Conservation (phyloP, 2,888 invertebrate species). For the Drosophila demipolita region DNA sequence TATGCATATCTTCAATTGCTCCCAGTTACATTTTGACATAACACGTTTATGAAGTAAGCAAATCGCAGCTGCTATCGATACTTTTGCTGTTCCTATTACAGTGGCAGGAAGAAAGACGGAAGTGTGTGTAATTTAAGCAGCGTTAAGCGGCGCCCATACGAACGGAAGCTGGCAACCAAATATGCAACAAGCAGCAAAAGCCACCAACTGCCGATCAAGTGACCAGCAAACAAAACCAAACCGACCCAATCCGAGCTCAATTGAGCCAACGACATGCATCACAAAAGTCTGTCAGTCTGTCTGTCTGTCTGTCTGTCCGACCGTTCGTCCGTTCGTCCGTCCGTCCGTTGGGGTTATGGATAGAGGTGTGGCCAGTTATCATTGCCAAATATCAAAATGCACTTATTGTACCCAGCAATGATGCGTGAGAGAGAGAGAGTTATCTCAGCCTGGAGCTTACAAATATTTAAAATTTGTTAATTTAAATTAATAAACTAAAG, state of each 20-base stretch:
- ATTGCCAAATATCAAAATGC: slow-evolving; percentile 67
- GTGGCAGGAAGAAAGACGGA: slow-evolving; percentile 68
- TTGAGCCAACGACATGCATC: slow-evolving; percentile 41
- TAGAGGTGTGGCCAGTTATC: slow-evolving; percentile 13
- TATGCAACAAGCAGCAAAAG: slow-evolving; percentile 62
- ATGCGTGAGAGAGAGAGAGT: neutral
- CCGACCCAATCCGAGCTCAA: slow-evolving; percentile 8
- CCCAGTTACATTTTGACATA: slow-evolving; percentile 52
- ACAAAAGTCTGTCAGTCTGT: slow-evolving; percentile 42
- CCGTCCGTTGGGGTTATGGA: neutral
- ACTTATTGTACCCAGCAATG: slow-evolving; percentile 51
- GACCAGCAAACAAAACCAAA: slow-evolving; percentile 38
- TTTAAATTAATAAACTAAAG: neutral
- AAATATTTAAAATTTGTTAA: neutral
- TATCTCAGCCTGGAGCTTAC: neutral
- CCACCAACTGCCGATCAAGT: slow-evolving; percentile 55
- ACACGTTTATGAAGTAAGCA: slow-evolving; percentile 59
- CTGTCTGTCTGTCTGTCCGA: slow-evolving; percentile 33
- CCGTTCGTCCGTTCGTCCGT: too few relatives aligned
- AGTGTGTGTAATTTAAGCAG: slow-evolving; percentile 75
- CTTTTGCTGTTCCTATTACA: slow-evolving; percentile 14
- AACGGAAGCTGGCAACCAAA: slow-evolving; percentile 46
- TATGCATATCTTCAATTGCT: slow-evolving; percentile 17
- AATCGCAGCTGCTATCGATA: slow-evolving; percentile 24
- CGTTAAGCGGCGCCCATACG: slow-evolving; percentile 35